Conservation (phyloP, 1,140 invertebrate species). For the Sarcophaga bullata region DNA sequence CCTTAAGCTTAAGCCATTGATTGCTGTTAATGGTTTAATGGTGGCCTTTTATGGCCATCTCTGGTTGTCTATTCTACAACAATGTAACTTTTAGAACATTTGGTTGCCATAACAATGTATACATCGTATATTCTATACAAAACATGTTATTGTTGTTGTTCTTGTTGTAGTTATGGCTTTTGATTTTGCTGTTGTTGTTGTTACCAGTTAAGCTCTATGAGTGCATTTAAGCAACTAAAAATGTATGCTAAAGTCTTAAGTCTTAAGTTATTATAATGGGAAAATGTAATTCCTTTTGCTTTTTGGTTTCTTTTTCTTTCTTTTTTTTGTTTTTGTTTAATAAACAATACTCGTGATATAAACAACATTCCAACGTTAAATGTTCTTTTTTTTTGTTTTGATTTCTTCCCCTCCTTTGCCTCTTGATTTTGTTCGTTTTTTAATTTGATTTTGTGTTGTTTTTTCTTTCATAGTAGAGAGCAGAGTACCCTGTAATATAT, state of each 20-base stretch:
- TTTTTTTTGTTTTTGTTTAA: background rate
- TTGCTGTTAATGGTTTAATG: background rate
- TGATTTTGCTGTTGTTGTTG: no score
- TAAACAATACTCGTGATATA: slow-evolving; percentile 26
- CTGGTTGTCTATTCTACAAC: background rate
- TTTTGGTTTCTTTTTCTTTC: no score
- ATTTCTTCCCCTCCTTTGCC: background rate
- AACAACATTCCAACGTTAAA: slow-evolving; percentile 24
- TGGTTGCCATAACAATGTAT: background rate
- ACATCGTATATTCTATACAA: background rate
- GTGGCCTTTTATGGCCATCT: background rate
- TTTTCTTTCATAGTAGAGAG: no score
- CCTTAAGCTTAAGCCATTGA: background rate
- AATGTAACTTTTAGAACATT: background rate
- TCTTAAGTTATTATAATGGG: slow-evolving; percentile 22
- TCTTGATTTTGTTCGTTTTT: background rate
- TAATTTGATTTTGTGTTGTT: no score
- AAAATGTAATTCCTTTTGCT: slow-evolving; percentile 9
- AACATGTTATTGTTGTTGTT: no score
- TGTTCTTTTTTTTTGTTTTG: background rate
- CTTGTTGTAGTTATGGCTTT: no score
- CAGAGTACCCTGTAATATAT: no score
- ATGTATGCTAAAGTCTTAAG: background rate
- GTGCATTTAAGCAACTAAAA: background rate
- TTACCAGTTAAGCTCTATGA: no score